phyloP scores from a whole-genome alignment of 2,888 invertebrate genomes.

The Cataglyphis livida region DNA sequence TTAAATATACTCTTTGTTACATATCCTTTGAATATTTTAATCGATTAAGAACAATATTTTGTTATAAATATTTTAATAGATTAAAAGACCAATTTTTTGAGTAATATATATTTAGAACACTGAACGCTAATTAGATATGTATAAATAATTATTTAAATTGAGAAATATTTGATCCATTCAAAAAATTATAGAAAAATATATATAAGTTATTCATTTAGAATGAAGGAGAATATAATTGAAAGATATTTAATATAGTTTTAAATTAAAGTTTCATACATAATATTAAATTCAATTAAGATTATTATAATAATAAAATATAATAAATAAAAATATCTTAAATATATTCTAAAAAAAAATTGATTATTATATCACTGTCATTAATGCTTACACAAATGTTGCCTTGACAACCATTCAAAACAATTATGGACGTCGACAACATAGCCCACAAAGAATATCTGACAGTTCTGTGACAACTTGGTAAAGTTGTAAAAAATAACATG shows the following conservation, averaged over 20 bases:
- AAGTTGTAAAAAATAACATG: conserved; percentile 43
- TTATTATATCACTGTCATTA: conserved; percentile 38
- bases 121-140: background rate
- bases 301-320: background rate
- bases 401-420: conserved; percentile 80
- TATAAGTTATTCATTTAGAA: background rate
- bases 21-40: background rate
- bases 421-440: conserved; percentile 78
- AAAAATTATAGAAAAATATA: background rate
- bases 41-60: background rate
- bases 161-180: background rate
- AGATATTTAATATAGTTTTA: background rate
- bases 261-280: no score
- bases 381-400: conserved; percentile 74
- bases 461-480: conserved; percentile 54
- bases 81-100: background rate
- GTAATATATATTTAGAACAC: background rate
- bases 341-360: conserved; percentile 48
- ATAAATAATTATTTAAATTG: background rate
- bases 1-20: background rate
- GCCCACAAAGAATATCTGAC: conserved; percentile 69
- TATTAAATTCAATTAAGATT: background rate
- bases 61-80: background rate
- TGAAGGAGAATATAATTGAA: background rate
- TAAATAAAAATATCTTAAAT: background rate